A percentile compares a stretch with the other conserved stretches of the same genome.
Evolutionary conservation across 2,888 invertebrate genomes (phyloP).

Genomic region (Pammene aurita): DNA sequence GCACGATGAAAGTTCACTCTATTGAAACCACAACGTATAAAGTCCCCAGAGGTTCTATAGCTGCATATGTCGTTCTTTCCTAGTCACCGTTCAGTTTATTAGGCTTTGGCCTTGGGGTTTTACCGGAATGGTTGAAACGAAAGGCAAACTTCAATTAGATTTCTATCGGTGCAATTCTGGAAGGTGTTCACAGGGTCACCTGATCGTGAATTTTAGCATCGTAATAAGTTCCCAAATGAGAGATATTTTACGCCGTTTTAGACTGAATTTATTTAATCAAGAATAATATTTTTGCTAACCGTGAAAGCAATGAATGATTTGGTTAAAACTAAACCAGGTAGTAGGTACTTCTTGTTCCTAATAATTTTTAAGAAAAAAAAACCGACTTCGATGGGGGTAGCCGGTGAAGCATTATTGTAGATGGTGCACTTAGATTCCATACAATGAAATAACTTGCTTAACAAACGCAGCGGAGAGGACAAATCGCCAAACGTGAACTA

Average conservation of each 20-base stretch:
- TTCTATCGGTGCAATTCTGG: constrained; percentile 31
- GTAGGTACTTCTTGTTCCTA: no score
- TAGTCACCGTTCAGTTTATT: constrained; percentile 3
- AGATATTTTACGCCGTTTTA: neutral
- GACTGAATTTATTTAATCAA: no score
- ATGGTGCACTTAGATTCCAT: no score
- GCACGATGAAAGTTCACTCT: constrained; percentile 30
- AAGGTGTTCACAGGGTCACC: constrained; percentile 12
- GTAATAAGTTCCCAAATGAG: no score
- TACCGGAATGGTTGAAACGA: constrained; percentile 21
- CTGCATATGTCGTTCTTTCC: neutral
- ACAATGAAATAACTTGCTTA: no score
- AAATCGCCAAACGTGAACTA: no score
- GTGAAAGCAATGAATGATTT: no score
- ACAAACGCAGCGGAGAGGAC: no score
- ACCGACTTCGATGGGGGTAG: no score
- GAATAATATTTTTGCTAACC: neutral
- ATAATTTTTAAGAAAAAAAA: no score
- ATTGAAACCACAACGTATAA: neutral
- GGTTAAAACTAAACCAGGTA: no score
- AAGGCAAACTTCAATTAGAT: constrained; percentile 34
- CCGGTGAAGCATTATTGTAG: no score
- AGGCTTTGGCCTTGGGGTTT: constrained; percentile 27
- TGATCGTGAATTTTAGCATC: neutral
- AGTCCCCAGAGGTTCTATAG: neutral